Evolutionary conservation across 1,140 invertebrate species (phyloP), one percentile per base, ranked within the genome.

Genomic region (Cardiocondyla obscurior): DNA sequence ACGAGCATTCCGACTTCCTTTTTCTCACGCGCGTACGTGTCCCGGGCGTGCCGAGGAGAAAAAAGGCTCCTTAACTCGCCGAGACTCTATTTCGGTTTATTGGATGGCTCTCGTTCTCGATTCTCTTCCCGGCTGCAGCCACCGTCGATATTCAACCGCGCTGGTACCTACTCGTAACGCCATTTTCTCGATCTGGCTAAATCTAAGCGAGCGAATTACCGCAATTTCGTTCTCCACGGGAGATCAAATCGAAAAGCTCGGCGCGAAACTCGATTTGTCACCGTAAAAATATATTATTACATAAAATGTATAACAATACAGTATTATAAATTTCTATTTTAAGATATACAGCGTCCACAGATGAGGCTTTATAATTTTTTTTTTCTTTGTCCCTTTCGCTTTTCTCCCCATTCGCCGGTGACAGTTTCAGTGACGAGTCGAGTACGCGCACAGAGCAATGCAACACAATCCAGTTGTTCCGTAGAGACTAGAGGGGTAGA

Each of bases 51-150:
- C n/a, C 10, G 79, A 81, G 60, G 62, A 74, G 44, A 85, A 74
- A 74, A 67, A 53, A 58, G 42, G 42, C 60, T 82, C 60, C 64
- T 85, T 85, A 85, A 76, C n/a, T 60, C 79, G 79, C 30, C 51
- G 67, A n/a, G n/a, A 83, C 46, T 85, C 77, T 82, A 87, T 83
- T 87, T 77, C 84, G 62, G 79, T 82, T 86, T 86, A 83, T 86
- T 85, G 79, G 83, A 82, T 58, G 51, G 42, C 42, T 57, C 58
- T 70, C 64, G 76, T 81, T 16, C 36, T 77, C 77, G 64, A 46
- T 69, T 69, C 44, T 58, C 65, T 33, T 49, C 22, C 33, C 19
- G 25, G 58, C 28, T 73, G 64, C 82, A 65, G 58, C 57, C 42
- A 25, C 73, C 53, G 12, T 36, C 55, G 74, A 44, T 64, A 67